A percentile compares a stretch with the other conserved stretches of the same genome.
phyloP scores from a whole-genome alignment of 2,888 invertebrate genomes.

The Eumacrocentrus americanus region DNA sequence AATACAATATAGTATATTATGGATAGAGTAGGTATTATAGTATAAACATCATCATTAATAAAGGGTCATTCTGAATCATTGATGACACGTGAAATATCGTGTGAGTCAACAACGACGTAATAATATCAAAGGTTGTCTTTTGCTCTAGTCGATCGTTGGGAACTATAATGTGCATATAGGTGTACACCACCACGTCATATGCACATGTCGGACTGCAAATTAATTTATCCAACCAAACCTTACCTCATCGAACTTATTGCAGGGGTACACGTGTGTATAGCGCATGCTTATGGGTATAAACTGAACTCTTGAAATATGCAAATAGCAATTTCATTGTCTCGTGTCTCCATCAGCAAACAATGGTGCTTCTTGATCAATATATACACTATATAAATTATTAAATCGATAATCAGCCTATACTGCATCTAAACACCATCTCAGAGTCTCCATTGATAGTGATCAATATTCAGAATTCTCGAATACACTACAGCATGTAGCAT shows the following conservation, averaged over 20 bases:
- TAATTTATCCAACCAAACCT: not conserved
- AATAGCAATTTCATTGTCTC: not conserved
- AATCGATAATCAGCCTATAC: no score
- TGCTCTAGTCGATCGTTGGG: slow-evolving; percentile 3
- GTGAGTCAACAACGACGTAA: slow-evolving; percentile 3
- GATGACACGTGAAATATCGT: not conserved
- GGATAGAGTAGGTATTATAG: no score
- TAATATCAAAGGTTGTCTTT: slow-evolving; percentile 9
- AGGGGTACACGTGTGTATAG: slow-evolving; percentile 10
- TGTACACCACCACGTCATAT: not conserved
- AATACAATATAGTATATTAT: no score
- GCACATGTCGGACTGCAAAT: not conserved
- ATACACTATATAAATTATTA: no score
- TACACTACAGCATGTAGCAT: no score
- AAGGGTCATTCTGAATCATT: no score
- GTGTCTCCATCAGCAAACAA: no score
- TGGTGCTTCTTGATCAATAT: no score
- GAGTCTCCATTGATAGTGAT: no score
- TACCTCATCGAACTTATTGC: slow-evolving; percentile 1
- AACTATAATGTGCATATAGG: not conserved
- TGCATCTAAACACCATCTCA: no score
- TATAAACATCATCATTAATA: no score
- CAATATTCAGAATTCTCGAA: no score
- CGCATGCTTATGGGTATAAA: not conserved
- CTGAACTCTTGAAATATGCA: not conserved